These are phyloP conservation scores for Plumapathes pennacea DNA, from an alignment of 92 coral and sea anemone species.

Conservation along the genomic window DNA sequence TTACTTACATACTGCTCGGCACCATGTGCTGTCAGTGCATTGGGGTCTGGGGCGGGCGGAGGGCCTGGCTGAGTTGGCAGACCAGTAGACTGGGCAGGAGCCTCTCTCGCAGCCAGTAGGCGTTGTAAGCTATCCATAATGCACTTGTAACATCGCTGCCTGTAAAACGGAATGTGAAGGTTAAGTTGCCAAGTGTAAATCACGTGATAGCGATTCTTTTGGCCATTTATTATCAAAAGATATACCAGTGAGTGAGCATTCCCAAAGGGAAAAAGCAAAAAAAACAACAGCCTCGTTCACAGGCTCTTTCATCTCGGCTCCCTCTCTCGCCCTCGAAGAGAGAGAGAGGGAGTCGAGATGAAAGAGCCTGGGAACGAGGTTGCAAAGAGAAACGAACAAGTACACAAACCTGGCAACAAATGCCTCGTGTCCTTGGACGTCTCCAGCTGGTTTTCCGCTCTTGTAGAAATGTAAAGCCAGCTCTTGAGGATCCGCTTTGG, in stretches of 20 bases:
- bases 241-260: no score
- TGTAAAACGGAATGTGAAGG: no score
- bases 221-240: no score
- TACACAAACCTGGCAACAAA: constrained; percentile 67
- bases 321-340: no score
- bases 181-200: no score
- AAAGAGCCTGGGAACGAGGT: not conserved
- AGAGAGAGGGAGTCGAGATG: not conserved
- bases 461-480: constrained; percentile 90
- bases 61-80: constrained; percentile 96
- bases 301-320: no score
- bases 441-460: constrained; percentile 79
- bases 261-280: no score
- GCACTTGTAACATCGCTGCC: constrained; percentile 93
- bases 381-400: not conserved
- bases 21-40: constrained; percentile 71
- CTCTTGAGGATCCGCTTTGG: constrained; percentile 86
- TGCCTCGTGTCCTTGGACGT: constrained; percentile 83
- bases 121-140: constrained; percentile 78
- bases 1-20: constrained; percentile 80
- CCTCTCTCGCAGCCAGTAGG: constrained; percentile 63
- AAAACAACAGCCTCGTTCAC: no score
- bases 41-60: constrained; percentile 89
- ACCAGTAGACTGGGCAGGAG: constrained; percentile 84
- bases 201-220: no score